A percentile compares a stretch with the other conserved stretches of the same genome.
Evolutionary conservation across 1,140 invertebrate species (phyloP).

Genomic region (Tribolium castaneum): DNA sequence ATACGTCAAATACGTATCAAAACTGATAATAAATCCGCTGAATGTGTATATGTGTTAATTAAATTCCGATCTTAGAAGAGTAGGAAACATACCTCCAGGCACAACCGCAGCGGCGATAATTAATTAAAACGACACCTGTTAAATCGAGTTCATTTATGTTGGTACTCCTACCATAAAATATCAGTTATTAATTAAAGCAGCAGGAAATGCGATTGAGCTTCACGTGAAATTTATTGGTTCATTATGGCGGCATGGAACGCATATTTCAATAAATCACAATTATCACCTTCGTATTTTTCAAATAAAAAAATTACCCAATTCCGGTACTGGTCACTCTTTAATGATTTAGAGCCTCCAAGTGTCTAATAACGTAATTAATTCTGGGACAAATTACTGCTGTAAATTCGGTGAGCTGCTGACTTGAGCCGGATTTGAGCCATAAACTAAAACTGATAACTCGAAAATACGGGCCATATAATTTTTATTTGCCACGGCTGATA

Average conservation of each 20-base stretch:
- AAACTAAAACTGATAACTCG: constrained; percentile 7
- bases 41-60: constrained; percentile 1
- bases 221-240: constrained; percentile 20
- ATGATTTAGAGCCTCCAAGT: not conserved
- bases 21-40: not conserved
- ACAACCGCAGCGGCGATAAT: constrained; percentile 1
- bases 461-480: constrained; percentile 15
- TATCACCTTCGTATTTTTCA: constrained; percentile 2
- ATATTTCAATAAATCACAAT: constrained; percentile 20
- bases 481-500: not conserved
- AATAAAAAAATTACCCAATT: not conserved
- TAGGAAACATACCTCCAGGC: not conserved
- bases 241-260: not conserved
- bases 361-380: constrained; percentile 1
- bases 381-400: not conserved
- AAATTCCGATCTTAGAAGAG: constrained; percentile 9
- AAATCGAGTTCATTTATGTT: constrained; percentile 6
- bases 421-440: not conserved
- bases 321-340: not conserved
- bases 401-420: not conserved
- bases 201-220: constrained; percentile 4
- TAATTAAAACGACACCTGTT: constrained; percentile 29
- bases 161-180: constrained; percentile 9
- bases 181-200: constrained; percentile 32
- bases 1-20: not conserved